Conservation (phyloP, 2,113 vertebrate genomes). For the Odontophorus gujanensis region DNA sequence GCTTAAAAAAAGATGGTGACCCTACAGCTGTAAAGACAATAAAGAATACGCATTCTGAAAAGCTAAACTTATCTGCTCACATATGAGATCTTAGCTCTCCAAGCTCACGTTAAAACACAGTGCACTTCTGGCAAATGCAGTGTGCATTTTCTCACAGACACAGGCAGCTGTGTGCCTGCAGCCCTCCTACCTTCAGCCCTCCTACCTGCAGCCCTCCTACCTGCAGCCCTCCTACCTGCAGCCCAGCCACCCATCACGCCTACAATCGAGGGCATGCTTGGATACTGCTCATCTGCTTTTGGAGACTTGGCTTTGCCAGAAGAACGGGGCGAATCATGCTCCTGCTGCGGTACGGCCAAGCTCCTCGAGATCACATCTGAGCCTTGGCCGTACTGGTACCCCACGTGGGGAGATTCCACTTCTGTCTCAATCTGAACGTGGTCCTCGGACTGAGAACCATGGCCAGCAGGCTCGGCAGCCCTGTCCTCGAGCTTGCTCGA, state of each 20-base stretch:
- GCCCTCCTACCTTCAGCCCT: conserved; percentile 82
- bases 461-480: conserved; percentile 59
- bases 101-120: background rate
- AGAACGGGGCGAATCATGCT: conserved; percentile 8
- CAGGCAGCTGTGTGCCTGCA: too few relatives aligned
- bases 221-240: conserved; percentile 77
- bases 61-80: background rate
- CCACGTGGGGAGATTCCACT: conserved; percentile 48
- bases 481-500: conserved; percentile 74
- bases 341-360: conserved; percentile 56
- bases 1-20: background rate
- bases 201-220: too few relatives aligned
- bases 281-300: conserved; percentile 83
- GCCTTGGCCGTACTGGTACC: conserved; percentile 67
- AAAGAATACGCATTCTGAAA: background rate
- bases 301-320: conserved; percentile 62
- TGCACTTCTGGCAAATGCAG: fast-evolving
- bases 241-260: conserved; percentile 84
- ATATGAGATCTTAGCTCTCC: background rate
- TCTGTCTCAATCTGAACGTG: conserved; percentile 62
- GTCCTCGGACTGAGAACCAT: conserved; percentile 53
- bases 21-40: background rate
- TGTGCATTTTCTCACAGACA: fast-evolving
- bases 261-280: conserved; percentile 80
- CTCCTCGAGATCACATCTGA: conserved; percentile 64